These are phyloP conservation scores for Dysidea cf. avara DNA, from an alignment of 37 sponge, comb jelly and placozoan species.

Conservation along the genomic window DNA sequence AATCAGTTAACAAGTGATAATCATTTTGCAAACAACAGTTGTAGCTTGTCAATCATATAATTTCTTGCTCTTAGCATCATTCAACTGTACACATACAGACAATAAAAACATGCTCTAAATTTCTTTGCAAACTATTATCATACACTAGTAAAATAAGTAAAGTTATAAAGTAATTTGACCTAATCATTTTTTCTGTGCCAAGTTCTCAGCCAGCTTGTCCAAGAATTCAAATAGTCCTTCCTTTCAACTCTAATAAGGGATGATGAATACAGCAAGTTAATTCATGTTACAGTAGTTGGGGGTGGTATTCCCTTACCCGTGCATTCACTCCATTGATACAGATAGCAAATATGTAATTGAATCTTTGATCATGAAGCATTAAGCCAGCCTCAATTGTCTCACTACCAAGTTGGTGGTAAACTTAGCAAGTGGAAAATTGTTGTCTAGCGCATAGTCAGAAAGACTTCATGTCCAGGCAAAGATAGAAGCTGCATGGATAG, in stretches of 20 bases:
- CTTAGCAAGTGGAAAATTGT: constrained; percentile 55
- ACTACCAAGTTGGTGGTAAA: constrained; percentile 74
- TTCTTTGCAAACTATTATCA: too few relatives aligned
- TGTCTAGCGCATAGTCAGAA: constrained; percentile 83
- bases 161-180: not conserved
- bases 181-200: constrained; percentile 37
- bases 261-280: not conserved
- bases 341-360: too few relatives aligned
- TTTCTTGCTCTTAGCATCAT: too few relatives aligned
- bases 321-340: constrained; percentile 81
- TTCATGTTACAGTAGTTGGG: not conserved
- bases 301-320: not conserved
- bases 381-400: constrained; percentile 93
- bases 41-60: too few relatives aligned
- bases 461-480: constrained; percentile 96
- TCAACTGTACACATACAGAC: too few relatives aligned
- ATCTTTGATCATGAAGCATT: constrained; percentile 95
- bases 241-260: constrained; percentile 53
- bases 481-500: constrained; percentile 97
- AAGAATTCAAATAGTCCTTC: constrained; percentile 91
- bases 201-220: constrained; percentile 91
- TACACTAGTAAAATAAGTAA: too few relatives aligned
- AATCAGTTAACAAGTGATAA: too few relatives aligned
- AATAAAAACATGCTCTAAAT: too few relatives aligned
- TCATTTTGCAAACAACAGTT: too few relatives aligned